Evolutionary conservation across 2,888 invertebrate species (phyloP), one percentile per base, ranked within the genome.

Genomic region (Apocheima hispidaria): DNA sequence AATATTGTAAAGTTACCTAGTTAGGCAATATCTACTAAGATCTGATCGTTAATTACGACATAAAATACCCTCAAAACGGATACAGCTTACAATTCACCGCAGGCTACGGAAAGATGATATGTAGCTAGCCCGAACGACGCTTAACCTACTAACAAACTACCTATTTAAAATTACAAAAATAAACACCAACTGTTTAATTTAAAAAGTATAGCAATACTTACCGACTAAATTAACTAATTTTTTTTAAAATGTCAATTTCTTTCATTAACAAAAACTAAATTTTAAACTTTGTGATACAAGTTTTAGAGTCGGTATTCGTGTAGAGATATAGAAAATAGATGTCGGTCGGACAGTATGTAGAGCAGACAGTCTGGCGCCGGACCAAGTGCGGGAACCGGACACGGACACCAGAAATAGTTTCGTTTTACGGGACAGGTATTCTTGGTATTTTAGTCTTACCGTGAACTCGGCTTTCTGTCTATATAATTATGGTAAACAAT

Each of bases 331-430:
- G 21, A 48, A 33, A 51, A 53, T 21, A 26, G 33, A n/a, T 26
- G 33, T 20, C 6, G 12, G 26, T 28, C 20, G 14, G 38, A 4
- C 5, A 65, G 75, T 77, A 86, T 82, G 76, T 87, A 77, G 88
- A 80, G 66, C 87, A 88, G 87, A 87, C 87, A 55, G 84, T 77
- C 84, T 87, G 88, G 88, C 87, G 87, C 73, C 85, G 72, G 60
- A 81, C 85, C 87, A 87, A 82, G 44, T 28, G 51, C 35, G 49
- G 30, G 51, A 66, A 71, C 69, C 71, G 65, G 62, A 57, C 46
- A 70, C 69, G 53, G 65, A 0, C 5, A 40, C 70, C 59, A 57
- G 63, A 73, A 71, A 72, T 75, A 75, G 60, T 70, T 65, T 62
- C 56, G 51, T 36, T 53, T 14, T 53, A 52, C 30, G 40, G n/a